A percentile compares a stretch with the other conserved stretches of the same genome.
These are phyloP conservation scores for Nipponia nippon DNA, from an alignment of 2,113 vertebrate genomes.

Conservation along the genomic window DNA sequence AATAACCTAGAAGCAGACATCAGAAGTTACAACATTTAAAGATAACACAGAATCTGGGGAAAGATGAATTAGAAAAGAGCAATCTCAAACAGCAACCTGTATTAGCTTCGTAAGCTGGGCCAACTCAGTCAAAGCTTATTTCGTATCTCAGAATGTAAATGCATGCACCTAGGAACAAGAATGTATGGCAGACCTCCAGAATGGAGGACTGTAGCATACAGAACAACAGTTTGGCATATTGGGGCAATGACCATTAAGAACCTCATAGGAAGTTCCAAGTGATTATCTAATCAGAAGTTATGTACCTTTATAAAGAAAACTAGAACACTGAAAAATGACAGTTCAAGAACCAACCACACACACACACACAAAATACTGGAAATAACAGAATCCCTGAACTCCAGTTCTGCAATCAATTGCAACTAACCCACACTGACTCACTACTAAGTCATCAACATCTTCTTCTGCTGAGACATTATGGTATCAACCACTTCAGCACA, in stretches of 20 bases:
- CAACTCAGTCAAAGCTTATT: not conserved
- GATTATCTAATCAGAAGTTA: not conserved
- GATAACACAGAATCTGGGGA: not conserved
- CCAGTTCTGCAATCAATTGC: not conserved
- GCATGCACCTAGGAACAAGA: not conserved
- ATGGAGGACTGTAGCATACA: not conserved
- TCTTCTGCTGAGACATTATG: not conserved
- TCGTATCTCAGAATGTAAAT: not conserved
- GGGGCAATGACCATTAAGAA: not conserved
- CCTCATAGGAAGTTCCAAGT: not conserved
- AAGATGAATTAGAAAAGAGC: not conserved
- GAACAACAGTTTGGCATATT: not conserved
- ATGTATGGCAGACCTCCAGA: not conserved
- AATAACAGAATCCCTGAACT: not conserved
- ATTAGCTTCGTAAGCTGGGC: not conserved
- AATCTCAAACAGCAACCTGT: not conserved
- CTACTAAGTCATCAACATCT: not conserved
- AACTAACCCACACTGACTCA: not conserved
- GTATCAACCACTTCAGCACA: not conserved
- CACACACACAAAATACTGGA: not conserved
- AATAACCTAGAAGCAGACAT: not conserved
- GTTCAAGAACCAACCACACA: not conserved
- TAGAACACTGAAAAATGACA: not conserved
- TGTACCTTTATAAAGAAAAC: not conserved
- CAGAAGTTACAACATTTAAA: not conserved